These are phyloP conservation scores for Phymanthus crucifer DNA, from an alignment of 92 coral and sea anemone genomes.

Conservation along the genomic window DNA sequence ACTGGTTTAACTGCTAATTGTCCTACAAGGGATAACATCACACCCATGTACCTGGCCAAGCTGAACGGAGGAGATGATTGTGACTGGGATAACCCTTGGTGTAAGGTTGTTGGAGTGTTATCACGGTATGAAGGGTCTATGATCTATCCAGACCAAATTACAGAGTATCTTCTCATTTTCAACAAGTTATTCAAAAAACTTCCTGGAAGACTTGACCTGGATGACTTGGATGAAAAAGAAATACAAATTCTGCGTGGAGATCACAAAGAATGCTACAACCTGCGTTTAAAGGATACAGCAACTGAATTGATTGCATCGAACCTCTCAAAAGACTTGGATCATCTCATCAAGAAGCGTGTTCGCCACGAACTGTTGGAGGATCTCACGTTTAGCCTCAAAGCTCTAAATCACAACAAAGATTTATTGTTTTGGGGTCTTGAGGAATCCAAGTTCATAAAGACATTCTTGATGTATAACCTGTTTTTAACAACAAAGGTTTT, in stretches of 20 bases:
- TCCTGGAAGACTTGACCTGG: slow-evolving; percentile 6
- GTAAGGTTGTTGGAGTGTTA: slow-evolving; percentile 12
- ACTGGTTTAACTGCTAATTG: slow-evolving; percentile 34
- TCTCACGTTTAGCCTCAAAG: too few species aligned
- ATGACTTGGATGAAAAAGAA: background rate
- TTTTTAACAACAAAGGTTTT: too few species aligned
- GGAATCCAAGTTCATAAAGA: too few species aligned
- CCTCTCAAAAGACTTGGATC: too few species aligned
- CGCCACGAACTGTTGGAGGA: too few species aligned
- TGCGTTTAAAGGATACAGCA: too few species aligned
- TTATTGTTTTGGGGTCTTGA: too few species aligned
- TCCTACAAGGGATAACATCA: slow-evolving; percentile 37
- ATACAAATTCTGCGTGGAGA: background rate
- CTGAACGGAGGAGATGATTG: slow-evolving; percentile 35
- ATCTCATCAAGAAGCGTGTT: too few species aligned
- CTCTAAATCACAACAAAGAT: too few species aligned
- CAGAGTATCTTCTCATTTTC: background rate
- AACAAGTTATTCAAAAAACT: slow-evolving; percentile 11
- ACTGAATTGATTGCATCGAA: too few species aligned
- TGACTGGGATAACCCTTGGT: slow-evolving; percentile 38
- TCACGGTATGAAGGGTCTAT: slow-evolving; percentile 12
- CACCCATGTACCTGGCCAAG: slow-evolving; percentile 39
- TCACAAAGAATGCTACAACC: too few species aligned
- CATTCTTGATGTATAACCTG: too few species aligned
- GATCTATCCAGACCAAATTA: slow-evolving; percentile 8